Base-by-base conservation (phyloP, 2,888 invertebrate species). In the Ernsta delagoae region DNA sequence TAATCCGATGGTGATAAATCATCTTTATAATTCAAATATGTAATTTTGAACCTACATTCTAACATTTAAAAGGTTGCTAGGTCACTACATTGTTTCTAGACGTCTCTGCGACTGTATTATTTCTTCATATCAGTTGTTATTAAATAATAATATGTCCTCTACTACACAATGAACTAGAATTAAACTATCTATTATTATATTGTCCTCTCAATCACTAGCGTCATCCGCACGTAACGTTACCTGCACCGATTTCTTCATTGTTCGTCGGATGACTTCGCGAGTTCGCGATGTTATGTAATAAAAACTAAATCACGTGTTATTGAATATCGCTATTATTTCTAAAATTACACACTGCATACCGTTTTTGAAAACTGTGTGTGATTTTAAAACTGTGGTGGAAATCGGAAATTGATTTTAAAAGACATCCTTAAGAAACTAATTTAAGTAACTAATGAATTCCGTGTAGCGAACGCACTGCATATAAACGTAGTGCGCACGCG, bases 161-260 rank as follows among this genome's bases (percentile, higher is more conserved):
- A n/a, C n/a, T n/a, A n/a, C 8, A 54, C 31, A 54, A 11, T 54
- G 54, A 54, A 54, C 16, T 34, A 54, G 11, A 31, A 54, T 75
- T 12, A 39, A 34, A 36, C 57, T 34, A 39, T 59, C 57, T 34
- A 39, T 59, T 59, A 59, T 59, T 43, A 43, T 11, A 39, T 39
- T 39, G 12, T 39, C 57, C n/a, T 59, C 12, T 59, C 57, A 8
- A 59, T 39, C 50, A 24, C 65, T 75, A 74, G 71, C 74, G 70
- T 74, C 71, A 72, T 53, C 68, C 45, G 50, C 68, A 70, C 65
- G 70, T 68, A 57, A 65, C 68, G 71, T 70, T 61, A 64, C 53
- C 62, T 39, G 71, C 64, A 62, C 60, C 70, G 69, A 71, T 71
- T 73, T 71, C 65, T 73, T 71, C 70, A 72, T 73, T 73, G 73